Percentiles rank a stretch among this genome's conserved stretches.
Evolutionary conservation across 2,888 invertebrate genomes (phyloP).

Genomic region (Cheilosia vulpina): DNA sequence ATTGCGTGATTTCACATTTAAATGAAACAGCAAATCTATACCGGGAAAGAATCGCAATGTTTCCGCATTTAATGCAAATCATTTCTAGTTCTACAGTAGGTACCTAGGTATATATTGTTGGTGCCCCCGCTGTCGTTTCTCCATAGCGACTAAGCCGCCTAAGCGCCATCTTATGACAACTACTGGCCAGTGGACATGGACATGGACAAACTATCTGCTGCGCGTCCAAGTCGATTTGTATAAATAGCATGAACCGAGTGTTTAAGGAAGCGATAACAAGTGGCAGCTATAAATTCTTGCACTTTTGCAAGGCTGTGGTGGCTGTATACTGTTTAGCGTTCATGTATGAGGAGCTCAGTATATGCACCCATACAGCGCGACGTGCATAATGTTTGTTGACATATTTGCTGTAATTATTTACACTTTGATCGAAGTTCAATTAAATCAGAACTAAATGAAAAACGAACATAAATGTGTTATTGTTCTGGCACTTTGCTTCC

Average conservation of each 20-base stretch:
- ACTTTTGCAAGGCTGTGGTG: conserved; percentile 60
- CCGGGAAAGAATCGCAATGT: conserved; percentile 70
- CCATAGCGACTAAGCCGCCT: conserved; percentile 21
- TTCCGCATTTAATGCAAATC: conserved; percentile 73
- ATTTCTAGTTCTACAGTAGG: conserved; percentile 50
- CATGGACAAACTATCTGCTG: conserved; percentile 60
- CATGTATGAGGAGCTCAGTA: not conserved
- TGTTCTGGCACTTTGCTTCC: conserved; percentile 69
- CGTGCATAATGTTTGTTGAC: conserved; percentile 61
- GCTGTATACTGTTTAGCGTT: not conserved
- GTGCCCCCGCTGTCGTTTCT: conserved; percentile 50
- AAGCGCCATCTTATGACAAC: conserved; percentile 74
- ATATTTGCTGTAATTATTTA: conserved; percentile 72
- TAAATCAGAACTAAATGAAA: conserved; percentile 68
- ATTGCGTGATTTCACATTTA: conserved; percentile 73
- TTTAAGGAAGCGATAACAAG: conserved; percentile 74
- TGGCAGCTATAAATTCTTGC: conserved; percentile 70
- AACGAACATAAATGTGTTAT: conserved; percentile 66
- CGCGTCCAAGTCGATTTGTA: conserved; percentile 43
- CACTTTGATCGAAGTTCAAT: conserved; percentile 72
- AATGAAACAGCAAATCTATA: conserved; percentile 66
- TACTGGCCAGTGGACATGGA: conserved; percentile 26
- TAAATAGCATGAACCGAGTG: conserved; percentile 59
- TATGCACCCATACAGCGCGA: not conserved
- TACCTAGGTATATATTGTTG: conserved; percentile 51